Base-by-base conservation (phyloP, 2,888 invertebrate species). In the Sesia apiformis region DNA sequence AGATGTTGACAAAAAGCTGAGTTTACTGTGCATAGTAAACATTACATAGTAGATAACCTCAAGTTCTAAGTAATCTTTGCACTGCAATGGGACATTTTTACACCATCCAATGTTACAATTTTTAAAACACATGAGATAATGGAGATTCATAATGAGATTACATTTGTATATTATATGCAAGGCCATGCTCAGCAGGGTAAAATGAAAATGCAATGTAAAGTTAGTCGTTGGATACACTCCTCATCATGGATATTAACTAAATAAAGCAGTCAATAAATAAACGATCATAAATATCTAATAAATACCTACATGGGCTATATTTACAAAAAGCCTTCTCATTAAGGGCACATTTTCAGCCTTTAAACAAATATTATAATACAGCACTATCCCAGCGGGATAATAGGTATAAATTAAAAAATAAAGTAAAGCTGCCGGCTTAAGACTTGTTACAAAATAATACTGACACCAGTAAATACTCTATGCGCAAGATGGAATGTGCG, bases 261-360 rank as follows among this genome's bases (percentile, higher is more conserved):
- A 85, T 83, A 83, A 85, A 87, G 89, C 89, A 85, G 89, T 89
- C 89, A 90, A 90, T 90, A 90, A 90, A 90, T 90, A 89, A 90
- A 89, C 81, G 76, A 88, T 89, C 83, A 89, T 90, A 90, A 90
- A 90, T 90, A 90, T 90, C 88, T 90, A 89, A 90, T 90, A 90
- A 90, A 90, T 90, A 90, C 89, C 90, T 90, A 90, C 83, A 76
- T 65, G 70, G 84, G 84, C 87, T 86, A 90, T 90, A 90, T 90
- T 83, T 90, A 90, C 90, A 90, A 78, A 81, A 84, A 84, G 86
- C 86, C 79, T 81, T 75, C 38, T 78, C 76, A 69, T 75, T 69
- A 72, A 75, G 81, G 87, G 80, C 84, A 81, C 79, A 72, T 78
- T 69, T 73, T 84, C 81, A 81, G 85, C 84, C 88, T 82, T 86